Percentiles rank a stretch among this genome's conserved stretches.
phyloP scores from a whole-genome alignment of 1,140 invertebrate genomes.

The Myzus persicae region DNA sequence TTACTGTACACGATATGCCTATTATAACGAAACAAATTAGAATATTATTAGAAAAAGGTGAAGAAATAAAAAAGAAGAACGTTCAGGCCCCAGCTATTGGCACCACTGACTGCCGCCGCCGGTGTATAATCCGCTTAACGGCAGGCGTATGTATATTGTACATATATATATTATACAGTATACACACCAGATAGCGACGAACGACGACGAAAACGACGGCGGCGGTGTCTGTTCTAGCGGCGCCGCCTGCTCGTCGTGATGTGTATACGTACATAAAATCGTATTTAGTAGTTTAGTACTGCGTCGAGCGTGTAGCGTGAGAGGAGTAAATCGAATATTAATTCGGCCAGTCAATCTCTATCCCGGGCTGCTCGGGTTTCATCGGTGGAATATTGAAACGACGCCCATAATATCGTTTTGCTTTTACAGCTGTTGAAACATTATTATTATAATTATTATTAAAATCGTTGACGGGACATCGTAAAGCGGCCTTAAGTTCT shows the following conservation, averaged over 20 bases:
- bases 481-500: neutral
- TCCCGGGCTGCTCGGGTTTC: neutral
- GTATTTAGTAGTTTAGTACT: neutral
- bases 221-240: conserved; percentile 17
- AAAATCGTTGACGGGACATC: neutral
- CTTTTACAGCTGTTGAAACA: neutral
- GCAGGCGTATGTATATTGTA: conserved; percentile 26
- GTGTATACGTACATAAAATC: neutral
- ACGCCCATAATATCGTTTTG: neutral
- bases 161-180: neutral
- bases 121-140: conserved; percentile 44
- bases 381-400: neutral
- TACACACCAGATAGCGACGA: neutral
- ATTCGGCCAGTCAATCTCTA: neutral
- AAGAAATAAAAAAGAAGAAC: neutral
- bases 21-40: neutral
- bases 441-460: neutral
- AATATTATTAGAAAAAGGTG: neutral
- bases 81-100: conserved; percentile 30
- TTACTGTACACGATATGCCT: neutral
- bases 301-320: neutral
- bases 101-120: conserved; percentile 39
- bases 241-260: neutral
- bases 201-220: neutral
- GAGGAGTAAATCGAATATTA: conserved; percentile 5